Evolutionary conservation across 2,888 invertebrate genomes (phyloP).

Genomic region (Sepiola atlantica): DNA sequence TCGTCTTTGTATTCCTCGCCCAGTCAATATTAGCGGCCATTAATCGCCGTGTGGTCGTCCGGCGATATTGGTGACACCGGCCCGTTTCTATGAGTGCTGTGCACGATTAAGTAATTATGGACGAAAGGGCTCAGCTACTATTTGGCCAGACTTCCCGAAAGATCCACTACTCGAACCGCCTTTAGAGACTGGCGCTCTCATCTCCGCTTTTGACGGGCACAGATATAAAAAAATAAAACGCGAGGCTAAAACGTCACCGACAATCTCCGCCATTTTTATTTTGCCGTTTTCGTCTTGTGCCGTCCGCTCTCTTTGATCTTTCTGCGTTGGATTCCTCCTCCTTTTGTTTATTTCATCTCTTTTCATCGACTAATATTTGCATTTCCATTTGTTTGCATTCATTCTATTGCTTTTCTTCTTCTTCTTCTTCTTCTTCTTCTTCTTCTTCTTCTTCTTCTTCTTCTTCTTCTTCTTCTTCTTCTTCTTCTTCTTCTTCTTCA

Average conservation of each 20-base stretch:
- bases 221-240: neutral
- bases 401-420: neutral
- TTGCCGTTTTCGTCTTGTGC: neutral
- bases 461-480: neutral
- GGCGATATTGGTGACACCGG: neutral
- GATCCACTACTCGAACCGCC: neutral
- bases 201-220: neutral
- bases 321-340: neutral
- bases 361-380: neutral
- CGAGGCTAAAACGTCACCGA: neutral
- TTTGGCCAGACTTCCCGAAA: neutral
- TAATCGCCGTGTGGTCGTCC: neutral
- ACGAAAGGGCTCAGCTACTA: constrained; percentile 17
- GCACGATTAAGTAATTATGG: neutral
- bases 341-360: neutral
- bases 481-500: neutral
- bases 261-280: neutral
- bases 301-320: neutral
- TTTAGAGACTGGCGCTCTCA: neutral
- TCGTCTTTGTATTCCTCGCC: neutral
- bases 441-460: neutral
- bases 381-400: neutral
- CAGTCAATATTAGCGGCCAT: neutral
- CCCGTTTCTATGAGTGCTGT: neutral
- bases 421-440: neutral